These are phyloP conservation scores for Discoglossus pictus DNA, from an alignment of 2,797 vertebrate genomes.

Conservation along the genomic window DNA sequence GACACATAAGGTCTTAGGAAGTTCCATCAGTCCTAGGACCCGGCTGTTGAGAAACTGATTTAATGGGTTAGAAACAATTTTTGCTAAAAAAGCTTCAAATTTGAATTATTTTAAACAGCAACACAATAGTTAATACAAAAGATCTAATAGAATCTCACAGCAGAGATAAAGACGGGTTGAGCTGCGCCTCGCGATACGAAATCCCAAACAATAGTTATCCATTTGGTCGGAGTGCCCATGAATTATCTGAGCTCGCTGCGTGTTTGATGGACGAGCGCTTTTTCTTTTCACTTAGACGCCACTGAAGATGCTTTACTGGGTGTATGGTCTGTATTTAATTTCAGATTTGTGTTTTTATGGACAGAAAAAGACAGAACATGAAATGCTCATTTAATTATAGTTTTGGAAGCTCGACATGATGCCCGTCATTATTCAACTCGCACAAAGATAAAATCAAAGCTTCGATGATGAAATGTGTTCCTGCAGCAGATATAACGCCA, in stretches of 20 bases:
- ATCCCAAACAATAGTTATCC: constrained; percentile 26
- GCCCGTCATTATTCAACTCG: constrained; percentile 40
- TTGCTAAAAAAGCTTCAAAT: no score
- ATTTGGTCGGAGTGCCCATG: constrained; percentile 20
- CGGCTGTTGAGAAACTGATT: no score
- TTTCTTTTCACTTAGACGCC: constrained; percentile 2
- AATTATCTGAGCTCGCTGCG: background rate
- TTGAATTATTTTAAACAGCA: no score
- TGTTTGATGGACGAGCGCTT: constrained; percentile 18
- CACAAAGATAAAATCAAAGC: constrained; percentile 29
- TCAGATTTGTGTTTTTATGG: constrained; percentile 41
- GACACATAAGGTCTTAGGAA: no score
- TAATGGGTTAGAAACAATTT: no score
- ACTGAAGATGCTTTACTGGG: constrained; percentile 24
- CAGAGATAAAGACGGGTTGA: background rate
- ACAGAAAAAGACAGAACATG: constrained; percentile 33
- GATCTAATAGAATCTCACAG: constrained; percentile 12
- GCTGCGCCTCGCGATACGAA: constrained; percentile 1
- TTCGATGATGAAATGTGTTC: constrained; percentile 29
- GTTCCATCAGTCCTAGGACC: no score
- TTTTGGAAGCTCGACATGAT: constrained; percentile 18
- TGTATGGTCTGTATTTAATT: constrained; percentile 13
- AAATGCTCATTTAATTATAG: constrained; percentile 47
- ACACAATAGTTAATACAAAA: no score
- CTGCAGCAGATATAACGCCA: constrained; percentile 13